Evolutionary conservation across 2,113 vertebrate species (phyloP), one percentile per base, ranked within the genome.

Genomic region (Mugil cephalus): DNA sequence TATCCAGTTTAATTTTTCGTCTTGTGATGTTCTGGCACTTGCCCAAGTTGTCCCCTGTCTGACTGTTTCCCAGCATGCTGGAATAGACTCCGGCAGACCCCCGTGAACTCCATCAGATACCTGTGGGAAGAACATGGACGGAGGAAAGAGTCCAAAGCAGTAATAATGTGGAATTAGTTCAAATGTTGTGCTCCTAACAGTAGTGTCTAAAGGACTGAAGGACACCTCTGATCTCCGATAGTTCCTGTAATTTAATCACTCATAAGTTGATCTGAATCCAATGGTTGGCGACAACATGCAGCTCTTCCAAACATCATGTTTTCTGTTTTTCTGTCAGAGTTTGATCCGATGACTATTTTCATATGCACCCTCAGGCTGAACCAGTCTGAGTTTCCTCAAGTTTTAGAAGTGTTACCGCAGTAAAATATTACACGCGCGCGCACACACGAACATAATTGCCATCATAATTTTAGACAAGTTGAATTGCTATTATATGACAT

Each of bases 11-110:
- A 11, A 30, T 64, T 35, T 9, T 13, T 34, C 17, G 38, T 55
- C 34, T 40, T 43, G 48, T 47, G 62, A 51, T 6, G 61, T 21
- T 21, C 38, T 81, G 64, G 39, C 74, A 67, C 38, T 21, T 24
- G 17, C 14, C 54, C 68, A 56, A 48, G 12, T n/a, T 64, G 58
- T 24, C 24, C 17, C 14, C 47, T 56, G 51, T 19, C 47, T 48
- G 45, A 47, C 17, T 7, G n/a, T 35, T 53, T 4, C 30, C 61
- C 38, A 24, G 7, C 59, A 53, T 39, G 54, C 21, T 64, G 62
- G 0, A 52, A 68, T 10, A 30, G 21, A 61, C 45, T 55, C 39
- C 7, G 40, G 45, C 7, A 46, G 45, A 60, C 47, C 48, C 35
- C 4, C 19, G 1, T 45, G 48, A 66, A 46, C 60, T 46, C 61